Percentiles rank a stretch among this genome's conserved stretches.
Evolutionary conservation across 2,888 invertebrate species (phyloP).

Genomic region (Unio delphinus): DNA sequence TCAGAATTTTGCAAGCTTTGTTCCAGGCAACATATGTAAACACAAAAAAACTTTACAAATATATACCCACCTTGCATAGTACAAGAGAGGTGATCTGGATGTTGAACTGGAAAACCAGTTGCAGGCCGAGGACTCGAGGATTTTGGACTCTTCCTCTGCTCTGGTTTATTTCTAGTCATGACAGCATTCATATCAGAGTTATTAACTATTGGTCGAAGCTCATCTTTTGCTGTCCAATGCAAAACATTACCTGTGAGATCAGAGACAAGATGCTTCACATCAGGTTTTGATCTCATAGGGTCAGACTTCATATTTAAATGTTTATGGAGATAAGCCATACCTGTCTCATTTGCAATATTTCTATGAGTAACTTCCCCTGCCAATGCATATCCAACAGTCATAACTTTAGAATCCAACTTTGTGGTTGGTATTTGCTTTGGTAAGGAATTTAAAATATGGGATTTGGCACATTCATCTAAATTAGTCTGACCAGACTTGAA

Average conservation of each 20-base stretch:
- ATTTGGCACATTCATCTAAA: slow-evolving; percentile 40
- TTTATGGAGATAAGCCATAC: too few relatives aligned
- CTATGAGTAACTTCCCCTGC: slow-evolving; percentile 19
- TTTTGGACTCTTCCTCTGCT: slow-evolving; percentile 34
- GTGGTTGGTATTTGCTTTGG: slow-evolving; percentile 26
- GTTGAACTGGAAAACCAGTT: not conserved
- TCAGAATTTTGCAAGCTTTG: too few relatives aligned
- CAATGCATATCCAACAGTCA: slow-evolving; percentile 54
- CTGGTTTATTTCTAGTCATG: slow-evolving; percentile 12
- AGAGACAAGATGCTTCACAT: too few relatives aligned
- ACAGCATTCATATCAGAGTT: slow-evolving; percentile 16
- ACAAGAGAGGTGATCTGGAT: slow-evolving; percentile 2
- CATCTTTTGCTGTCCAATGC: slow-evolving; percentile 15
- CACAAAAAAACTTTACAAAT: not conserved
- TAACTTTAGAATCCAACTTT: slow-evolving; percentile 33
- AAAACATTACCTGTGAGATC: slow-evolving; percentile 1
- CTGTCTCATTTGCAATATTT: slow-evolving; percentile 25
- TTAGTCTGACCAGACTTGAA: slow-evolving; percentile 39
- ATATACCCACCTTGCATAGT: slow-evolving; percentile 29
- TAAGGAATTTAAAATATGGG: slow-evolving; percentile 12
- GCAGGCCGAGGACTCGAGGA: slow-evolving; percentile 5
- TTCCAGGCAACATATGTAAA: too few relatives aligned
- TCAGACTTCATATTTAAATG: too few relatives aligned
- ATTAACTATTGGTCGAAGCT: slow-evolving; percentile 14
- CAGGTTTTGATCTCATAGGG: too few relatives aligned